phyloP scores from a whole-genome alignment of 2,113 vertebrate species.

The Salvelinus sp. region DNA sequence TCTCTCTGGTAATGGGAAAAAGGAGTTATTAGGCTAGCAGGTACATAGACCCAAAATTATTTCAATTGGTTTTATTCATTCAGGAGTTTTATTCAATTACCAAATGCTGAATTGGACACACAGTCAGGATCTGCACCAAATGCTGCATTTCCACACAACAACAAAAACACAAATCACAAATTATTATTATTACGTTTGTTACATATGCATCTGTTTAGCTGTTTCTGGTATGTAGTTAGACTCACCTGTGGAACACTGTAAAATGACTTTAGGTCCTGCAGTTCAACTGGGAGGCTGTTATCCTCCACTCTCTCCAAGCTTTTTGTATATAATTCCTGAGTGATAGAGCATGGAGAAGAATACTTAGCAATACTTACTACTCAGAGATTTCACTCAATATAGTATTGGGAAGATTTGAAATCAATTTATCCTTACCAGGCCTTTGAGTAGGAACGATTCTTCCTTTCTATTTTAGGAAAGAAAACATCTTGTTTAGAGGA shows the following conservation, averaged over 20 bases:
- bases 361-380: background rate
- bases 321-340: conserved; percentile 83
- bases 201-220: background rate
- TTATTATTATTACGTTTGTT: background rate
- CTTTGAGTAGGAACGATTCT: conserved; percentile 88
- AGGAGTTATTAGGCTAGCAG: background rate
- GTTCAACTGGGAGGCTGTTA: conserved; percentile 77
- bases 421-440: conserved; percentile 80
- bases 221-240: background rate
- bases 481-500: conserved; percentile 5
- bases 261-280: conserved; percentile 82
- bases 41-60: background rate
- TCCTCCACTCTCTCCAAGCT: conserved; percentile 81
- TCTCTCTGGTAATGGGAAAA: conserved; percentile 77
- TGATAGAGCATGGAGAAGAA: background rate
- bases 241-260: conserved; percentile 81
- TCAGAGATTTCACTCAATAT: background rate
- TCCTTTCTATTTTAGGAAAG: conserved; percentile 79
- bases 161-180: background rate
- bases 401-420: background rate
- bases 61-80: background rate
- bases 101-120: conserved; percentile 87
- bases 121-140: conserved; percentile 83
- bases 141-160: conserved; percentile 68
- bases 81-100: conserved; percentile 69